phyloP scores from a whole-genome alignment of 1,140 invertebrate genomes.

The Polypedilum vanderplanki region DNA sequence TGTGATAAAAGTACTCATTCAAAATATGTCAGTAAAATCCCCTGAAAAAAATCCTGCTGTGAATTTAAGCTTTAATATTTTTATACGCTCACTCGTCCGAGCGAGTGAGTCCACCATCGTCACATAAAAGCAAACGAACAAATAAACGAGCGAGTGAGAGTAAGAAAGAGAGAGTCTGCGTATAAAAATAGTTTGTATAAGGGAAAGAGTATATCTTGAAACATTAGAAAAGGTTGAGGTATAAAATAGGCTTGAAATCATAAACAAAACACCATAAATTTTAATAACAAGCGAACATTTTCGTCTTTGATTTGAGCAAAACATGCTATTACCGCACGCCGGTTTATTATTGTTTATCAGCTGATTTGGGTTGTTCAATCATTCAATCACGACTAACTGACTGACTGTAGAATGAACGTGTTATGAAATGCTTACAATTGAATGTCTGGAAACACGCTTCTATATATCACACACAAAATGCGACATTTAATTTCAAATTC shows the following conservation, averaged over 20 bases:
- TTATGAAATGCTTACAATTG: conserved; percentile 25
- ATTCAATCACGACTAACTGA: conserved; percentile 25
- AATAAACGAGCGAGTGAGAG: no score
- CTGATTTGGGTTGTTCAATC: conserved; percentile 25
- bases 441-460: conserved; percentile 21
- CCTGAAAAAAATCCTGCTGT: conserved; percentile 1
- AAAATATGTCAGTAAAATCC: background rate
- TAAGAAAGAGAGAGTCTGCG: no score
- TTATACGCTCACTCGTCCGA: no score
- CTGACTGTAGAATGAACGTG: background rate
- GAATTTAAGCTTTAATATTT: conserved; percentile 12
- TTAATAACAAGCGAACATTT: conserved; percentile 26
- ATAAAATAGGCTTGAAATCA: conserved; percentile 10
- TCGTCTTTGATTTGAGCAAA: conserved; percentile 27
- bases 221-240: conserved; percentile 1
- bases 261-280: conserved; percentile 28
- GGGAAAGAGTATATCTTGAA: no score
- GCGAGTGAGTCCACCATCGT: no score
- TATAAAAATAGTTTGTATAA: conserved; percentile 6
- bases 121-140: no score
- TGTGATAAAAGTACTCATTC: conserved; percentile 19
- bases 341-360: conserved; percentile 26
- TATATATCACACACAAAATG: conserved; percentile 25
- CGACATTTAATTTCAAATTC: conserved; percentile 24
- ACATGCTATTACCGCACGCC: conserved; percentile 26